Percentiles rank a stretch among this genome's conserved stretches.
Evolutionary conservation across 2,113 vertebrate genomes (phyloP).

Genomic region (Numenius arquata): DNA sequence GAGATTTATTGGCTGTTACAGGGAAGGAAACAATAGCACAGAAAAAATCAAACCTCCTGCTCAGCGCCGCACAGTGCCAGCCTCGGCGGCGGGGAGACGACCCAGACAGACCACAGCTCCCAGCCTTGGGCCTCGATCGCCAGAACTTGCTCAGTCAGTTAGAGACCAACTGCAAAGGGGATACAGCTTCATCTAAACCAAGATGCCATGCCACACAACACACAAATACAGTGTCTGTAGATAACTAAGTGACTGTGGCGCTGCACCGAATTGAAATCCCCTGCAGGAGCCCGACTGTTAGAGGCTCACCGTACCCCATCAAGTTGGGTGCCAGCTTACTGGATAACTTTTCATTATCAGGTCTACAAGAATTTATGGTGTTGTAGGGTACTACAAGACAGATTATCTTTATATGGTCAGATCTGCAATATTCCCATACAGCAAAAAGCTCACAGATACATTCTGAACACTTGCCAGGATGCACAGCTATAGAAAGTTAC

Average conservation of each 20-base stretch:
- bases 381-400: background rate
- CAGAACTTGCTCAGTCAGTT: background rate
- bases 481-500: background rate
- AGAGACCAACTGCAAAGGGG: background rate
- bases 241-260: background rate
- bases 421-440: background rate
- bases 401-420: background rate
- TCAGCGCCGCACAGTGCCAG: background rate
- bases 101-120: background rate
- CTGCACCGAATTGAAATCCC: background rate
- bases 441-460: background rate
- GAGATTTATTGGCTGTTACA: background rate
- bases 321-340: background rate
- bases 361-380: background rate
- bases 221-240: fast-evolving
- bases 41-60: background rate
- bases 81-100: background rate
- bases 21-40: background rate
- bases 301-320: background rate
- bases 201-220: background rate
- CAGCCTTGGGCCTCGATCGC: background rate
- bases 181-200: background rate
- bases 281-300: too few species aligned
- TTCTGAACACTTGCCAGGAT: background rate
- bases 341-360: background rate